Base-by-base conservation (phyloP, 2,113 vertebrate species). In the Myotis davidii region DNA sequence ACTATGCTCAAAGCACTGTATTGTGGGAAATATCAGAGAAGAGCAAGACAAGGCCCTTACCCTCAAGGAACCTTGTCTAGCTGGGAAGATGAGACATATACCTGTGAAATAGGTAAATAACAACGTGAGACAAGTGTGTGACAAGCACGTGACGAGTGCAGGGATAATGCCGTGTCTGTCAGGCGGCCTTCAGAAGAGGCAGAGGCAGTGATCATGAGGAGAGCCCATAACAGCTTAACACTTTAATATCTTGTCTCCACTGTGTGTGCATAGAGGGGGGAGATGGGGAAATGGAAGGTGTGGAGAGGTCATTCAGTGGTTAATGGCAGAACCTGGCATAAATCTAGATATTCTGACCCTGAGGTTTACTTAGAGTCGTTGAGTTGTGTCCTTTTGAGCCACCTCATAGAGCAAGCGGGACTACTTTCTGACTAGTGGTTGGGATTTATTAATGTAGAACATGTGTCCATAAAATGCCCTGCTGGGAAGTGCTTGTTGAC, bases 61-160 rank as follows among this genome's bases (percentile, higher is more conserved):
- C 79, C 48, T 95, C 92, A 82, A 83, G 82, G 85, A 91, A 70
- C 37, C n/a, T 90, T 86, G 88, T 93, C 56, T 86, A 87, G 70
- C 88, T 83, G 50, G 93, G 78, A 97, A 82, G 95, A 77, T 93
- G 95, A 94, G 78, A 72, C 61, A n/a, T 79, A 78, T 54, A 29
- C 77, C 23, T 67, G 70, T 79, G 85, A 78, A 92, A 74, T 81
- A 97, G 96, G 96, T 97, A 97, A 97, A 92, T 96, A 64, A 54
- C 61, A n/a, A 20, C 4, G 32, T 67, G 79, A 91, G 69, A 65
- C 17, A 67, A 37, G 7, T 25, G 6, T 52, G 25, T 79, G 59
- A 50, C 16, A 20, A 39, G 29, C 34, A 2, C 1, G 10, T 39
- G 25, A 12, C 69, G 27, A 82, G 45, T 21, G 2, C 54, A 84